These are phyloP conservation scores for Cheirogaleus medius DNA, from an alignment of 2,113 vertebrate species.

Conservation along the genomic window DNA sequence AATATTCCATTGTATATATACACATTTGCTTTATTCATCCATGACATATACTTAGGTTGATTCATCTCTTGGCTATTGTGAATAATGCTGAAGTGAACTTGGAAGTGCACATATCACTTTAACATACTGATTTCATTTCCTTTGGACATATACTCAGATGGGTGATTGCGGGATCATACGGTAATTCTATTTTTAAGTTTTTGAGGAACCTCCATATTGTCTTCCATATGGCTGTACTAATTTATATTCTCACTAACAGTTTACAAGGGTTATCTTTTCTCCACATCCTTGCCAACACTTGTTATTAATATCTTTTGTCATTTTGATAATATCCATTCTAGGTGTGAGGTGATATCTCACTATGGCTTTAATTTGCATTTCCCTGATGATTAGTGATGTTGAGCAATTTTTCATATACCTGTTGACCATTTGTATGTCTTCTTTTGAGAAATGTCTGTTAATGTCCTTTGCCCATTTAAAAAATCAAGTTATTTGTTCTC, in stretches of 20 bases:
- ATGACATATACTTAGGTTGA: background rate
- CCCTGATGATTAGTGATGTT: background rate
- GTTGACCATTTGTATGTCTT: background rate
- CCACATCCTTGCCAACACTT: background rate
- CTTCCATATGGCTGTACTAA: background rate
- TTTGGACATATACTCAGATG: background rate
- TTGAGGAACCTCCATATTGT: background rate
- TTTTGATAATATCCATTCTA: background rate
- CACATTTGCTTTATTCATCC: background rate
- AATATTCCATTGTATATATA: background rate
- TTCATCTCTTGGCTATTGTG: background rate
- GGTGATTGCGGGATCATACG: background rate
- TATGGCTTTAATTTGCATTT: background rate
- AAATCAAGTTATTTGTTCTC: background rate
- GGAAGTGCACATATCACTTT: background rate
- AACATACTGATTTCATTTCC: background rate
- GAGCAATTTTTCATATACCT: background rate
- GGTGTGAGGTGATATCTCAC: background rate
- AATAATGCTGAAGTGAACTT: background rate
- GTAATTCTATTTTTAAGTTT: background rate
- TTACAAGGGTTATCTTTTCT: background rate
- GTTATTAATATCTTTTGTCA: background rate
- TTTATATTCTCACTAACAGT: background rate
- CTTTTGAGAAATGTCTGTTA: background rate
- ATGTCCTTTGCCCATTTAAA: background rate